phyloP scores from a whole-genome alignment of 2,113 vertebrate genomes.

The Gila orcuttii region DNA sequence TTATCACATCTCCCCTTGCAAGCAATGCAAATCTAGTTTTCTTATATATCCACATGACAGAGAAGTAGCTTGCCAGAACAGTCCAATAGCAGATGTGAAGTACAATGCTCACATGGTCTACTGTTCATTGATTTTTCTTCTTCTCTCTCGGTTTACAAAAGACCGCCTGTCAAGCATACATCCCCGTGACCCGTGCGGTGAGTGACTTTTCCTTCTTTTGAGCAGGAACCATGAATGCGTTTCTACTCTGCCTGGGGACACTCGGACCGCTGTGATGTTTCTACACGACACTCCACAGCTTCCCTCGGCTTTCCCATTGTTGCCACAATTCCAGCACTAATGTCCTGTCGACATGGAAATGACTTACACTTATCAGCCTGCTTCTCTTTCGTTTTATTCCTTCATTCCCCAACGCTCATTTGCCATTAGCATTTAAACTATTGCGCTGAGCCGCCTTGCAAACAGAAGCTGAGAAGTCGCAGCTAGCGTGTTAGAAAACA shows the following conservation, averaged over 20 bases:
- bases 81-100: slow-evolving; percentile 22
- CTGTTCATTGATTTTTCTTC: slow-evolving; percentile 18
- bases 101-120: slow-evolving; percentile 5
- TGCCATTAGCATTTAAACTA: slow-evolving; percentile 73
- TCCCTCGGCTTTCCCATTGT: slow-evolving; percentile 51
- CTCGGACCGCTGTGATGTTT: slow-evolving; percentile 46
- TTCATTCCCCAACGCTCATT: slow-evolving; percentile 59
- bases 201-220: slow-evolving; percentile 56
- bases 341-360: slow-evolving; percentile 62
- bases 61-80: not conserved
- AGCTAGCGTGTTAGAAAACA: slow-evolving; percentile 40
- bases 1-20: not conserved
- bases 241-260: slow-evolving; percentile 45
- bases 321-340: slow-evolving; percentile 63
- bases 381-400: slow-evolving; percentile 53
- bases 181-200: slow-evolving; percentile 58
- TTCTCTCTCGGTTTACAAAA: slow-evolving; percentile 30
- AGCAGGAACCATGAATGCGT: slow-evolving; percentile 32
- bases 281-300: slow-evolving; percentile 34
- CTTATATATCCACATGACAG: not conserved
- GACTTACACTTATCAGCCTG: slow-evolving; percentile 68
- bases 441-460: slow-evolving; percentile 51
- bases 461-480: slow-evolving; percentile 47
- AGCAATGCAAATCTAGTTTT: not conserved
- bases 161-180: slow-evolving; percentile 52